Evolutionary conservation across 2,113 vertebrate genomes (phyloP).

Genomic region (Cyanoliseus patagonus): DNA sequence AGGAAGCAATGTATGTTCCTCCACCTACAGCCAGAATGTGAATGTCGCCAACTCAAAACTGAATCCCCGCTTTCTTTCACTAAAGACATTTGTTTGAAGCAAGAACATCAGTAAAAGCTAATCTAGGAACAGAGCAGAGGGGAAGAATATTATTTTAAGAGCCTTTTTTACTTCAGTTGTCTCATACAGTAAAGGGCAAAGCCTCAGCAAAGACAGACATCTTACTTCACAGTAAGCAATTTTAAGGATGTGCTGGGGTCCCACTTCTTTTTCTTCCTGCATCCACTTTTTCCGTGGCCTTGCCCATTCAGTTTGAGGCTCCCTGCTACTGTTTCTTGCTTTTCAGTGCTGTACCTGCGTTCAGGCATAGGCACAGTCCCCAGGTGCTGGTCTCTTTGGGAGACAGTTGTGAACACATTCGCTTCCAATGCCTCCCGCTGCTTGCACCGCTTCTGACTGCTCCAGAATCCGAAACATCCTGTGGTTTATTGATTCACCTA

Average conservation of each 20-base stretch:
- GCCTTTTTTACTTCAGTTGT: not conserved
- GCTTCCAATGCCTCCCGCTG: not conserved
- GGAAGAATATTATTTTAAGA: not conserved
- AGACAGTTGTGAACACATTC: not conserved
- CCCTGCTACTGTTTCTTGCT: not conserved
- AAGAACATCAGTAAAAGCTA: not conserved
- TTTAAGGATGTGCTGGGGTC: not conserved
- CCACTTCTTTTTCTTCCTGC: not conserved
- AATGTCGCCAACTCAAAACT: not conserved
- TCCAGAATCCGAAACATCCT: slow-evolving; percentile 67
- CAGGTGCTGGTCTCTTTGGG: not conserved
- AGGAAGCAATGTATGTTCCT: not conserved
- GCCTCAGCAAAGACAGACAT: not conserved
- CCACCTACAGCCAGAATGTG: not conserved
- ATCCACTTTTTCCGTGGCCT: not conserved
- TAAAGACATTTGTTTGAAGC: not conserved
- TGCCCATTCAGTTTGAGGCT: not conserved
- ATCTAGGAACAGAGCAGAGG: not conserved
- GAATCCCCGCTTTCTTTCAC: not conserved
- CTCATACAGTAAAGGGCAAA: not conserved
- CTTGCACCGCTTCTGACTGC: not conserved
- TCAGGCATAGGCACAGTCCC: not conserved
- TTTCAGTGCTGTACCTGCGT: not conserved
- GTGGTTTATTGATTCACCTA: slow-evolving; percentile 64
- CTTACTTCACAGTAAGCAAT: not conserved